phyloP scores from a whole-genome alignment of 2,113 vertebrate species.

The Menidia beryllina region DNA sequence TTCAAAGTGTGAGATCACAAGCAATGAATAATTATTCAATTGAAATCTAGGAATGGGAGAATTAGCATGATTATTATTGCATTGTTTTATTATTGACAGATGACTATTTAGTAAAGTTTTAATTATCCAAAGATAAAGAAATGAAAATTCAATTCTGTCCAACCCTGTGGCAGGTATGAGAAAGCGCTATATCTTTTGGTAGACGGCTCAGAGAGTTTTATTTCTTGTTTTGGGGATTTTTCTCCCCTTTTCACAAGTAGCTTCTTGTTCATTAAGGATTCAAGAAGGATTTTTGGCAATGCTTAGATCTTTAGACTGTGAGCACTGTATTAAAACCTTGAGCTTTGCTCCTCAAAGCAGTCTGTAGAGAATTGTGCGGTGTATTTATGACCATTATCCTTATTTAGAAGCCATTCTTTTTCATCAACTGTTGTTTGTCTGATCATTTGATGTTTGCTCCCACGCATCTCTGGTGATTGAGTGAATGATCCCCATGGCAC shows the following conservation, averaged over 20 bases:
- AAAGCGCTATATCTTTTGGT: background rate
- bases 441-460: background rate
- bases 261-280: background rate
- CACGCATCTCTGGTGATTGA: no score
- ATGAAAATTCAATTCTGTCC: no score
- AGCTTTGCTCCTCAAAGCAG: background rate
- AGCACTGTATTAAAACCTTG: background rate
- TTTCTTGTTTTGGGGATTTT: conserved; percentile 1
- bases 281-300: background rate
- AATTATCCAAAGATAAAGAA: no score
- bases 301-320: background rate
- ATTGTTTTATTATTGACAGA: no score
- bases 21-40: no score
- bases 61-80: no score
- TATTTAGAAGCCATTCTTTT: background rate
- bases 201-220: background rate
- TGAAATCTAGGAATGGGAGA: no score
- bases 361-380: background rate
- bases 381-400: background rate
- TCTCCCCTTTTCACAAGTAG: background rate
- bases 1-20: no score
- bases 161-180: no score
- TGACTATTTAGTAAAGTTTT: no score
- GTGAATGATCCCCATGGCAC: no score
- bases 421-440: background rate